phyloP scores from a whole-genome alignment of 2,888 invertebrate genomes.

The Phaonia tiefii region DNA sequence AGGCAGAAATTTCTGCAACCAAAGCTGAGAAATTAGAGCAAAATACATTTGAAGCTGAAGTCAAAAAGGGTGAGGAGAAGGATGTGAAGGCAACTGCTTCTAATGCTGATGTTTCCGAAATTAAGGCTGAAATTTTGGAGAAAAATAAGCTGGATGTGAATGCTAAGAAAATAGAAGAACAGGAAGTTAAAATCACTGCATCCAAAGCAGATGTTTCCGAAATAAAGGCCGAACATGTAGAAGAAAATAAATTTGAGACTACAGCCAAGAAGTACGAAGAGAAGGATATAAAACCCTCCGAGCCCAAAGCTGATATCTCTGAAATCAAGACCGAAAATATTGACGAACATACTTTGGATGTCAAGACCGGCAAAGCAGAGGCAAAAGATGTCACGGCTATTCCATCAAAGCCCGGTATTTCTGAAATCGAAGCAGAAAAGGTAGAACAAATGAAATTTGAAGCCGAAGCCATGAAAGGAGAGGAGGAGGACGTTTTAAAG shows the following conservation, averaged over 20 bases:
- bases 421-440: conserved; percentile 49
- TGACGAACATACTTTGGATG: conserved; percentile 8
- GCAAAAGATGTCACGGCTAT: not conserved
- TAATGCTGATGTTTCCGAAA: conserved; percentile 39
- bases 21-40: conserved; percentile 36
- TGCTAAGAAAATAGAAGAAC: conserved; percentile 28
- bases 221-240: conserved; percentile 32
- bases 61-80: conserved; percentile 28
- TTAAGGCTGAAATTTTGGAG: conserved; percentile 29
- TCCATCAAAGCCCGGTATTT: conserved; percentile 46
- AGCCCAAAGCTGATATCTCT: conserved; percentile 51
- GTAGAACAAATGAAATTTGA: conserved; percentile 30
- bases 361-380: not conserved
- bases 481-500: not conserved
- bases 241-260: conserved; percentile 29
- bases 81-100: not conserved
- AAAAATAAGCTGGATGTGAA: conserved; percentile 29
- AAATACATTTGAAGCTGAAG: conserved; percentile 29
- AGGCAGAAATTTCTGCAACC: conserved; percentile 28
- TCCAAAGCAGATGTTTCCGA: conserved; percentile 38
- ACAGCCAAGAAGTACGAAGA: conserved; percentile 22
- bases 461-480: not conserved
- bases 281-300: conserved; percentile 28
- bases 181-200: conserved; percentile 39
- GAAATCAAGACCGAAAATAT: conserved; percentile 28